These are phyloP conservation scores for Alauda arvensis DNA, from an alignment of 2,797 vertebrate species.

Conservation along the genomic window DNA sequence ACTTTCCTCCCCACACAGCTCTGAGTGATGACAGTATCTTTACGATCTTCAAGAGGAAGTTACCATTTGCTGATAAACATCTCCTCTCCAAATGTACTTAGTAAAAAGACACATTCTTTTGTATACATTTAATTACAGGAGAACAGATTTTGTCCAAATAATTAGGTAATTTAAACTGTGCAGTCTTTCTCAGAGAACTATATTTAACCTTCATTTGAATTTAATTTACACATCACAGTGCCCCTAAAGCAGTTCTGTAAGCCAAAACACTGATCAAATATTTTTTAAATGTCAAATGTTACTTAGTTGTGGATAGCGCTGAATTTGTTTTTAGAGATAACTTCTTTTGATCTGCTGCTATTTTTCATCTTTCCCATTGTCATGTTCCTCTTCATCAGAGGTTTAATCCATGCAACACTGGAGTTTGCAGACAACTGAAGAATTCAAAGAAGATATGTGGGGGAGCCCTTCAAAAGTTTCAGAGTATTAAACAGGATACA, in stretches of 20 bases:
- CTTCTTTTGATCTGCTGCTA: conserved; percentile 50
- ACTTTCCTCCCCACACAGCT: neutral
- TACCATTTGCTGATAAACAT: conserved; percentile 50
- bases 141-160: conserved; percentile 75
- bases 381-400: conserved; percentile 30
- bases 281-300: conserved; percentile 71
- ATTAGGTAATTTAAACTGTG: conserved; percentile 69
- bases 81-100: conserved; percentile 26
- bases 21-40: conserved; percentile 37
- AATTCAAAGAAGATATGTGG: neutral
- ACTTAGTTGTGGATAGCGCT: conserved; percentile 53
- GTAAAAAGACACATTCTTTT: conserved; percentile 53
- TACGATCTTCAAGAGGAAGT: conserved; percentile 20
- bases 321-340: conserved; percentile 59
- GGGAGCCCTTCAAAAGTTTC: conserved; percentile 17
- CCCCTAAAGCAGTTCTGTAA: conserved; percentile 62
- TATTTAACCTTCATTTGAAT: conserved; percentile 76
- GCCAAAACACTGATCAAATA: conserved; percentile 72
- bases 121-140: conserved; percentile 66
- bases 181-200: conserved; percentile 64
- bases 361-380: conserved; percentile 31
- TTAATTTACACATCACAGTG: conserved; percentile 67
- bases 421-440: conserved; percentile 5
- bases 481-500: neutral
- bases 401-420: conserved; percentile 5